phyloP scores from a whole-genome alignment of 2,797 vertebrate genomes.

The Enoplosus armatus region DNA sequence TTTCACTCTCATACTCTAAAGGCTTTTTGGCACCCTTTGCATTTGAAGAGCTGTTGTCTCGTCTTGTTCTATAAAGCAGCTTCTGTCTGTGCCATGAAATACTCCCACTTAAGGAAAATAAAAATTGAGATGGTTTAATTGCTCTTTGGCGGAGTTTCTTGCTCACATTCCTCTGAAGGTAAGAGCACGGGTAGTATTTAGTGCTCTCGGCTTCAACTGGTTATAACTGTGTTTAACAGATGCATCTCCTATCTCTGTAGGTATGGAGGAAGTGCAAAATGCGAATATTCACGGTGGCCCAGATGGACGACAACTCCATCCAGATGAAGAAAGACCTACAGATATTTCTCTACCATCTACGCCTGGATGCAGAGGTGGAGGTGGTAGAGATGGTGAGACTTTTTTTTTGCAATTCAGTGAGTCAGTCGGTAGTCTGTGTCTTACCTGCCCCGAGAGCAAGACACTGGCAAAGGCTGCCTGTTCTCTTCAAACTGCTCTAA shows the following conservation, averaged over 20 bases:
- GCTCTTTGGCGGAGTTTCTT: not conserved
- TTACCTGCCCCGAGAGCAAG: too few species aligned
- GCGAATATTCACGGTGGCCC: slow-evolving; percentile 97
- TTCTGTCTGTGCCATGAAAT: not conserved
- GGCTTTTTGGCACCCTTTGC: not conserved
- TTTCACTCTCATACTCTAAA: not conserved
- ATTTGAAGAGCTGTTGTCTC: not conserved
- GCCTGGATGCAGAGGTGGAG: slow-evolving; percentile 94
- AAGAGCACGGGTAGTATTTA: not conserved
- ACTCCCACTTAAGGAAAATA: too few species aligned
- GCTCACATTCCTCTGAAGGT: rapidly evolving
- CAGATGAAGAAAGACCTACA: slow-evolving; percentile 99
- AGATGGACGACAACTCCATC: slow-evolving; percentile 97
- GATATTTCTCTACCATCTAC: slow-evolving; percentile 94
- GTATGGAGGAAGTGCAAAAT: slow-evolving; percentile 97
- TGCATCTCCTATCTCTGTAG: slow-evolving; percentile 71
- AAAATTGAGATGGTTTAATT: not conserved
- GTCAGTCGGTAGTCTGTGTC: not conserved
- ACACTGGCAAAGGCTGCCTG: not conserved
- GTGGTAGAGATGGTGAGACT: slow-evolving; percentile 97
- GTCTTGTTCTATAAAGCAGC: not conserved
- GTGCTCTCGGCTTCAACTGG: not conserved
- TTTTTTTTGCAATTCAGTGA: not conserved
- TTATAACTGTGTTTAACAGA: not conserved
- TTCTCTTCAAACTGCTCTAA: not conserved